phyloP scores from a whole-genome alignment of 2,797 vertebrate species.

The Clamator glandarius region DNA sequence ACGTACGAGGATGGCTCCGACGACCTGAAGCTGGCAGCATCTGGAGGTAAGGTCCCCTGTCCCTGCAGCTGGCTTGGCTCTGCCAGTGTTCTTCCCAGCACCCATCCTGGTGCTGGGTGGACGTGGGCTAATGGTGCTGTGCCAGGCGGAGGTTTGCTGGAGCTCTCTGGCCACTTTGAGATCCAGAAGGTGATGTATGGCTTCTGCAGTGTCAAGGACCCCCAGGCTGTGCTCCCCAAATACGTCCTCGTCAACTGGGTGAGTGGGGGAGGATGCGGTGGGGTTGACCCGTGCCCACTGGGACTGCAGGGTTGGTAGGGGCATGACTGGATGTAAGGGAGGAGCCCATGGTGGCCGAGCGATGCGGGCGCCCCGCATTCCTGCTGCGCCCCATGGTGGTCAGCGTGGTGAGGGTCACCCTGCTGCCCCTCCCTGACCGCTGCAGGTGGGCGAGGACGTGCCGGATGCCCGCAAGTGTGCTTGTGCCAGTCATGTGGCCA shows the following conservation, averaged over 20 bases:
- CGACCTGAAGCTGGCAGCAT: conserved; percentile 88
- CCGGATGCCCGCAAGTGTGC: conserved; percentile 94
- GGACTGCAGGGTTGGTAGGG: background rate
- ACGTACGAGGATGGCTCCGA: conserved; percentile 92
- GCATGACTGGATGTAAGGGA: background rate
- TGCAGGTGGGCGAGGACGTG: conserved; percentile 95
- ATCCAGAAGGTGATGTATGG: conserved; percentile 95
- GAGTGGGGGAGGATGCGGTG: conserved; percentile 4
- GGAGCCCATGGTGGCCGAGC: rapidly evolving
- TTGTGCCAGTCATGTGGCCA: conserved; percentile 95
- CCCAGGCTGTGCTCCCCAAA: conserved; percentile 88
- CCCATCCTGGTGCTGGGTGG: background rate
- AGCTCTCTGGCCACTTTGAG: conserved; percentile 91
- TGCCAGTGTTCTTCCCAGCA: background rate
- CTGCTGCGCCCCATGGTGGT: rapidly evolving
- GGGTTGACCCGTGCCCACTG: rapidly evolving
- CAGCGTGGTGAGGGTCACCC: background rate
- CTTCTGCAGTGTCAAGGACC: conserved; percentile 96
- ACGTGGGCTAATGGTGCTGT: background rate
- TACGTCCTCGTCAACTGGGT: conserved; percentile 99
- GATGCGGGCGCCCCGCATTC: background rate
- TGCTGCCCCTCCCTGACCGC: background rate
- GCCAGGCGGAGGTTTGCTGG: conserved; percentile 90
- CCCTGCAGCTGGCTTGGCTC: background rate
- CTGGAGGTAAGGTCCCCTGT: conserved; percentile 86